Base-by-base conservation (phyloP, 1,140 invertebrate species). In the Drosophila sturtevanti region DNA sequence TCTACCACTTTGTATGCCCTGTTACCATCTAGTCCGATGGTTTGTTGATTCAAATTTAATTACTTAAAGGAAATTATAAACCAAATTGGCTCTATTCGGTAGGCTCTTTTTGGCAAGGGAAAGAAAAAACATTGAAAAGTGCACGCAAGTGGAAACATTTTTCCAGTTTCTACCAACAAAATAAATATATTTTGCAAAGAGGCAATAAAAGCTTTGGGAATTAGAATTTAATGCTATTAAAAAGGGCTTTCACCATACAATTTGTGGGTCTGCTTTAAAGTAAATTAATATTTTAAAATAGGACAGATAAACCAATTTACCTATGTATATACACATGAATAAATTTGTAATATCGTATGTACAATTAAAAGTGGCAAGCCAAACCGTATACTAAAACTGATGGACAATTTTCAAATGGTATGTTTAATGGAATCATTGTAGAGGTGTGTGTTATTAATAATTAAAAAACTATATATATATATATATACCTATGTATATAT, bases 61-160 rank as follows among this genome's bases (percentile, higher is more conserved):
- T 60, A 38, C 58, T 60, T 60, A 38, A 38, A 60, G 35, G 58
- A 60, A 60, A 60, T 60, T 60, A 60, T 60, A 60, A 55, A 24
- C 18, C 34, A 60, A 60, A 60, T 22, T 38, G 16, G 58, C 58
- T 60, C 58, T 60, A 38, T 60, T 60, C 14, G 41, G 51, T 54
- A 54, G 51, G 51, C 22, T 54, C 22, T 54, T 27, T 27, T 41
- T 2, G 1, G 1, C 10, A 48, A 21, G 7, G 38, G 4, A 41
- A 16, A 21, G 44, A 16, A 55, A 55, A 55, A 55, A 55, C 27
- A 16, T 48, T 34, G 27, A 34, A 55, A 52, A 55, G 54, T 27
- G n/a, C 54, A 55, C 54, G 54, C 54, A 55, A 55, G 54, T 34
- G 54, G 54, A 55, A 55, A 55, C 54, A 55, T 55, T 34, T 55